Base-by-base conservation (phyloP, 2,797 vertebrate species). In the Notolepis coatsorum region DNA sequence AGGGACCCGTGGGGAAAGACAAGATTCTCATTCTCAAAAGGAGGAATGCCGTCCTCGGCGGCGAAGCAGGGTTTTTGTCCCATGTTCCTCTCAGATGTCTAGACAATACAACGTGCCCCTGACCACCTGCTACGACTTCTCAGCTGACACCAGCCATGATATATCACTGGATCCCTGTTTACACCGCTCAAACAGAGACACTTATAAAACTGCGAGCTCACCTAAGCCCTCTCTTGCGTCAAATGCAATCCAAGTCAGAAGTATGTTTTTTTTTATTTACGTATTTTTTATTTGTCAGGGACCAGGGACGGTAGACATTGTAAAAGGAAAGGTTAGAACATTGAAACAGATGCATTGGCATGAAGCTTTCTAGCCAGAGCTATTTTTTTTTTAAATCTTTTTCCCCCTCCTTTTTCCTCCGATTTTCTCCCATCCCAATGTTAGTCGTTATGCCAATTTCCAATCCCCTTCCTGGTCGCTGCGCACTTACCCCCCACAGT, bases 61-160 rank as follows among this genome's bases (percentile, higher is more conserved):
- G 84, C 84, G 71, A 88, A 88, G 83, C 75, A 18, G 27, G 31
- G 17, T 70, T 79, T 67, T 80, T 71, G 71, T 82, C 59, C n/a
- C 59, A 3, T 58, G 75, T 66, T 84, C 39, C n/a, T 51, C 60
- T 84, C 55, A 62, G 86, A 80, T 70, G 86, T 85, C 82, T 77
- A 84, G 82, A 88, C 87, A 80, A 84, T 80, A 57, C 78, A 81
- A 69, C 79, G 75, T 37, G 57, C 74, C 75, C 69, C 60, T 39
- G 74, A 68, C 86, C 91, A 91, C 86, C 89, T 91, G 90, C 85
- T 89, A 72, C 1, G 41, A 62, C 75, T 80, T 68, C 75, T 88
- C 85, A 68, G 73, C 81, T 80, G 84, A 82, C 87, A 84, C 54
- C 55, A 54, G 68, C 65, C 63, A 60, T 65, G 68, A 84, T 76